These are phyloP conservation scores for Epinephelus malabaricus DNA, from an alignment of 2,797 vertebrate genomes.

Conservation along the genomic window DNA sequence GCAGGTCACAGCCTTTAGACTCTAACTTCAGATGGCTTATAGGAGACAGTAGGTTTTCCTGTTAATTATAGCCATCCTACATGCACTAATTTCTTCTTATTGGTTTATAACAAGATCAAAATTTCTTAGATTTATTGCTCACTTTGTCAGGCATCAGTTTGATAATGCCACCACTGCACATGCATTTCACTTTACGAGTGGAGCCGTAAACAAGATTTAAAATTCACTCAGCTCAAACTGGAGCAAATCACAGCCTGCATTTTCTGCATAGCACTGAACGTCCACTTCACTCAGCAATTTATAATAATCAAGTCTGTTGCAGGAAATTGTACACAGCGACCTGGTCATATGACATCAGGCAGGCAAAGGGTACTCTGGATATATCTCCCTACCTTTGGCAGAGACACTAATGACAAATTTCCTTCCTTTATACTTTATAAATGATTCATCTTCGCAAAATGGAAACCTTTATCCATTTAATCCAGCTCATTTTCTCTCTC, in stretches of 20 bases:
- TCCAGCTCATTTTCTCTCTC: conserved; percentile 58
- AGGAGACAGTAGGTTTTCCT: conserved; percentile 7
- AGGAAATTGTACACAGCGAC: conserved; percentile 71
- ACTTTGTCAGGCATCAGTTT: neutral
- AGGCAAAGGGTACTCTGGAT: conserved; percentile 34
- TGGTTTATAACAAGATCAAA: neutral
- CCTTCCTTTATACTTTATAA: conserved; percentile 69
- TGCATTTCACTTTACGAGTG: conserved; percentile 6
- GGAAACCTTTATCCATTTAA: conserved; percentile 65
- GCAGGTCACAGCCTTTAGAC: conserved; percentile 32
- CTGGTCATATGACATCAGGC: conserved; percentile 56
- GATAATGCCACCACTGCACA: neutral
- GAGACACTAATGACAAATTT: conserved; percentile 69
- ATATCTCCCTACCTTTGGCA: conserved; percentile 53
- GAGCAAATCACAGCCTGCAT: conserved; percentile 54
- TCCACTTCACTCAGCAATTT: conserved; percentile 54
- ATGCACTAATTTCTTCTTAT: neutral
- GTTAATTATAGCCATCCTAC: neutral
- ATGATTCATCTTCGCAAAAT: conserved; percentile 70
- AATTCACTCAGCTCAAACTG: conserved; percentile 51
- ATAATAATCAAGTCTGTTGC: conserved; percentile 48
- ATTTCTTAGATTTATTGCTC: neutral
- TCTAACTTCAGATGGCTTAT: neutral
- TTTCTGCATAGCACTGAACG: conserved; percentile 51
- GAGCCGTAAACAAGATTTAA: conserved; percentile 46